phyloP scores from a whole-genome alignment of 2,888 invertebrate species.

The Conchocele bisecta region DNA sequence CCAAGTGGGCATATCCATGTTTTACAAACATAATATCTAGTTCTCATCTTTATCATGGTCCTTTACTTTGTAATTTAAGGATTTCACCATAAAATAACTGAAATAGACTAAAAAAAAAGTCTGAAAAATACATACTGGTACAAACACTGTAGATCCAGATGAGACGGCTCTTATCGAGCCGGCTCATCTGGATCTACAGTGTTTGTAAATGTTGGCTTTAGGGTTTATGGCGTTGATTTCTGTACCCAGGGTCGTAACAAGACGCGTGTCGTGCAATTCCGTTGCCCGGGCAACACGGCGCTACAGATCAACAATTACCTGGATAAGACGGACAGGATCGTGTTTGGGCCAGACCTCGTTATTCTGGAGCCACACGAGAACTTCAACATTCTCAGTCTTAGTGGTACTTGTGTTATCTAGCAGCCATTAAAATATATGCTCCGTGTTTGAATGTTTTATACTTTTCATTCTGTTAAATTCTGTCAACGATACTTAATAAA shows the following conservation, averaged over 20 bases:
- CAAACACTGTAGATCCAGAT: not conserved
- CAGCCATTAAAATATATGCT: too few relatives aligned
- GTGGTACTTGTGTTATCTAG: too few relatives aligned
- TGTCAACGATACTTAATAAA: too few relatives aligned
- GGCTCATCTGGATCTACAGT: not conserved
- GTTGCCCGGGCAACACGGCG: constrained; percentile 80
- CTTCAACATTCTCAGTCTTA: constrained; percentile 78
- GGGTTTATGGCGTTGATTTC: not conserved
- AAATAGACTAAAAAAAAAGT: too few relatives aligned
- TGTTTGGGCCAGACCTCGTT: constrained; percentile 80
- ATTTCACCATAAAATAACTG: too few relatives aligned
- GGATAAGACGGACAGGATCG: constrained; percentile 76
- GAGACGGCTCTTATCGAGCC: not conserved
- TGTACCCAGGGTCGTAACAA: constrained; percentile 72
- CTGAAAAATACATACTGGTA: not conserved
- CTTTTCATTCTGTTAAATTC: too few relatives aligned
- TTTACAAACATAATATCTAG: too few relatives aligned
- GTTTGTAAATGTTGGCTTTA: not conserved
- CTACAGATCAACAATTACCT: constrained; percentile 79
- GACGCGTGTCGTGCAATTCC: constrained; percentile 72
- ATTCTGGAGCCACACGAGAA: constrained; percentile 79
- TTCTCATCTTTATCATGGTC: too few relatives aligned
- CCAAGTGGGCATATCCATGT: too few relatives aligned
- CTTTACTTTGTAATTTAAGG: too few relatives aligned
- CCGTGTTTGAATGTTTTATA: too few relatives aligned